Percentiles rank a stretch among this genome's conserved stretches.
Evolutionary conservation across 2,113 vertebrate species (phyloP).

Genomic region (Actinemys pallida): DNA sequence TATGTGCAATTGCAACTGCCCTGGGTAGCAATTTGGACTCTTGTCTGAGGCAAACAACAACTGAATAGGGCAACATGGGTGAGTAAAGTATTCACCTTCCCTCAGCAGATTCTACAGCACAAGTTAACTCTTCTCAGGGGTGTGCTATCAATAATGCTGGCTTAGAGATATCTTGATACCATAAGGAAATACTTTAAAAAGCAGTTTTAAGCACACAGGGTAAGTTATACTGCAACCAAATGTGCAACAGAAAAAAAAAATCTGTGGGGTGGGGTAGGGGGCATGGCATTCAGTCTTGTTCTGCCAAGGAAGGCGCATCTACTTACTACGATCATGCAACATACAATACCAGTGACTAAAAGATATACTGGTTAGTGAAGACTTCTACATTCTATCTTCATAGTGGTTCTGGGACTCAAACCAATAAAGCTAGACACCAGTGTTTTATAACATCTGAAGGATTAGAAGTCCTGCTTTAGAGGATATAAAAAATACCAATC

Average conservation of each 20-base stretch:
- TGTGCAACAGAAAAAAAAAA: neutral
- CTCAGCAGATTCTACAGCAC: neutral
- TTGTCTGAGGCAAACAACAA: neutral
- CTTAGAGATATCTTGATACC: neutral
- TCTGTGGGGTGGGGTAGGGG: neutral
- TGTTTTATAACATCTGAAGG: neutral
- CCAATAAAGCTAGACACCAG: neutral
- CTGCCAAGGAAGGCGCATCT: neutral
- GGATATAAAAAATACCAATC: neutral
- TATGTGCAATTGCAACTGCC: neutral
- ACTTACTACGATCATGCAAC: constrained; percentile 12
- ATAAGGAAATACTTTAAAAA: neutral
- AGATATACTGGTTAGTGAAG: neutral
- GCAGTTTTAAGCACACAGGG: neutral
- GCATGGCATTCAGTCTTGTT: neutral
- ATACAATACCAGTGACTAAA: rapidly evolving
- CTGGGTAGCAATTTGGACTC: neutral
- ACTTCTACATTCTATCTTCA: rapidly evolving
- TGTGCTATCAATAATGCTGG: neutral
- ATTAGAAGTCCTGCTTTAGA: neutral
- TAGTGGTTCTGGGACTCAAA: rapidly evolving
- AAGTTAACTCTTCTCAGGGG: neutral
- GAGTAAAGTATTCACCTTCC: neutral
- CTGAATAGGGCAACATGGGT: neutral
- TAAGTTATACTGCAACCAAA: neutral